phyloP scores from a whole-genome alignment of 2,888 invertebrate species.

The Drosophila sordidula region DNA sequence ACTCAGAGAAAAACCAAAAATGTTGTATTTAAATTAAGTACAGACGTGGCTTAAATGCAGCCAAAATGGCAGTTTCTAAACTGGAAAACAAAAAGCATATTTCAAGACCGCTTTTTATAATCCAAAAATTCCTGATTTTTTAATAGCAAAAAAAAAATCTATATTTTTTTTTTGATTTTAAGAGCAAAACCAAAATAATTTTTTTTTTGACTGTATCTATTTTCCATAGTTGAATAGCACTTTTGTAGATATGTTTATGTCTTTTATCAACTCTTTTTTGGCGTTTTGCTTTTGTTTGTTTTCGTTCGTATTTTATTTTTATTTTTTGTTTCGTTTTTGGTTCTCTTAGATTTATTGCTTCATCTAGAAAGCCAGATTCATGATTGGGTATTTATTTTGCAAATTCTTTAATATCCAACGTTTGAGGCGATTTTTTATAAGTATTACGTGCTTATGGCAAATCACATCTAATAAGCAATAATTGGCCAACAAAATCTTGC shows the following conservation, averaged over 20 bases:
- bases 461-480: constrained; percentile 35
- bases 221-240: not conserved
- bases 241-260: not conserved
- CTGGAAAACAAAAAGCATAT: too few species aligned
- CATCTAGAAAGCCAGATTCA: constrained; percentile 6
- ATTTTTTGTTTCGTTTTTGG: not conserved
- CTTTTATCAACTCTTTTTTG: constrained; percentile 10
- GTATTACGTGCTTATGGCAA: constrained; percentile 7
- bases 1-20: not conserved
- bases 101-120: too few species aligned
- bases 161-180: not conserved
- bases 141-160: not conserved
- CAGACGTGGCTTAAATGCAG: too few species aligned
- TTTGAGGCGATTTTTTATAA: constrained; percentile 5
- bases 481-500: constrained; percentile 21
- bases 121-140: too few species aligned
- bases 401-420: constrained; percentile 2
- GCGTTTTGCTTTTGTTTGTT: not conserved
- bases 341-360: constrained; percentile 19
- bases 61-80: too few species aligned
- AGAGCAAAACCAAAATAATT: not conserved
- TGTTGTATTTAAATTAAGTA: too few species aligned
- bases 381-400: constrained; percentile 13
- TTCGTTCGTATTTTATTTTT: not conserved
- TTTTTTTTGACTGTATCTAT: not conserved